Base-by-base conservation (phyloP, 2,888 invertebrate species). In the Camptogramma bilineatum region DNA sequence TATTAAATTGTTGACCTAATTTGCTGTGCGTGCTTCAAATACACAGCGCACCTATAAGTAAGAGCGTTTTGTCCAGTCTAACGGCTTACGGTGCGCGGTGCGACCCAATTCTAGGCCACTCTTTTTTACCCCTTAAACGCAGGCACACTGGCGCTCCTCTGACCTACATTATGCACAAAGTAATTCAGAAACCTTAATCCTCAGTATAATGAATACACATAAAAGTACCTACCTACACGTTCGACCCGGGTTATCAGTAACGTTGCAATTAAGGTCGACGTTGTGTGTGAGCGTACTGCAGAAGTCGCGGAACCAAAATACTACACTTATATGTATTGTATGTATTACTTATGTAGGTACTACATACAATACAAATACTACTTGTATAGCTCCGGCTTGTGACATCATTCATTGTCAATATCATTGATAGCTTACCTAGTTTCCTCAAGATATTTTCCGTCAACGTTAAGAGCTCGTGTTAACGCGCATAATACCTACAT, bases 21-120 rank as follows among this genome's bases (percentile, higher is more conserved):
- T 72, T 48, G n/a, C 31, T 54, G 56, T 63, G 62, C 68, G 68
- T 72, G 64, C 53, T 63, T 64, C 68, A 61, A 56, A 50, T 71
- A 65, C 64, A 56, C 50, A 61, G 54, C 64, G 55, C 63, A 63
- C 58, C 58, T 62, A 57, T 65, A 46, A 48, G 48, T 54, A 51
- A 70, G 59, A 70, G 70, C 69, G 28, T 73, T 79, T 79, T 79
- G 76, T 77, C 72, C 74, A 72, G 72, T 71, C 76, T 74, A 77
- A 73, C 74, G 78, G 77, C 74, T 69, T 70, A n/a, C n/a, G n/a
- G n/a, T 70, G 68, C 61, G 57, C 58, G 46, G 60, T 52, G 73
- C 82, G 87, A 84, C 87, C 85, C 79, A 82, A 78, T 87, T 88
- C 73, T 73, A 67, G 70, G 73, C 72, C 76, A 72, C 74, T 77